phyloP scores from a whole-genome alignment of 2,113 vertebrate species.

The Ameiurus melas region DNA sequence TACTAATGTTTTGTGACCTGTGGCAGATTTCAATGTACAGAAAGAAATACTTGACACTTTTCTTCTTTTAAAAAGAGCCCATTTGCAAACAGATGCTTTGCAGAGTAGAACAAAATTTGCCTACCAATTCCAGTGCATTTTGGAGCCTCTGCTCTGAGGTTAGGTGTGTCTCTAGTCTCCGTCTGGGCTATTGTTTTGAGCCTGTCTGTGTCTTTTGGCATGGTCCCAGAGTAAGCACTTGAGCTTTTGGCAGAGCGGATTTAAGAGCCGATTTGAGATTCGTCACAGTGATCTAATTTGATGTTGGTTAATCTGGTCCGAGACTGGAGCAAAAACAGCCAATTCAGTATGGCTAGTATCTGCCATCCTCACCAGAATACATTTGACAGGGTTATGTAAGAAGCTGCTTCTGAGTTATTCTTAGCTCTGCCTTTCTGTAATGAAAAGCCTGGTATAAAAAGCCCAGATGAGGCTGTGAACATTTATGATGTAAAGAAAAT shows the following conservation, averaged over 20 bases:
- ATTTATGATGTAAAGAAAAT: constrained; percentile 59
- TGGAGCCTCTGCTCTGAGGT: constrained; percentile 19
- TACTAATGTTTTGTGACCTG: constrained; percentile 8
- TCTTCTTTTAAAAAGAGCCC: constrained; percentile 6
- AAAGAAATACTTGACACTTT: constrained; percentile 14
- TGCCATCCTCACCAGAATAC: constrained; percentile 70
- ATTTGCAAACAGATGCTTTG: constrained; percentile 34
- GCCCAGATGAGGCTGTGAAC: constrained; percentile 62
- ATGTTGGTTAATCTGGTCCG: constrained; percentile 23
- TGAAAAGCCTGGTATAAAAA: constrained; percentile 67
- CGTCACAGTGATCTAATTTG: neutral
- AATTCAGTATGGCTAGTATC: constrained; percentile 31
- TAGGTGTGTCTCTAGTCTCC: constrained; percentile 22
- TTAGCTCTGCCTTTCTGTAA: constrained; percentile 72
- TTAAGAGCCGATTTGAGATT: constrained; percentile 23
- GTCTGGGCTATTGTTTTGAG: constrained; percentile 10
- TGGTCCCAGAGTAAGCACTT: neutral
- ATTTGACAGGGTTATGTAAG: constrained; percentile 72
- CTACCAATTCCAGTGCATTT: constrained; percentile 15
- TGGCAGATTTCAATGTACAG: constrained; percentile 5
- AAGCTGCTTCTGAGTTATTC: constrained; percentile 73
- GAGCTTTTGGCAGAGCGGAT: neutral
- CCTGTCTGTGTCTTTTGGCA: constrained; percentile 21
- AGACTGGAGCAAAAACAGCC: constrained; percentile 19
- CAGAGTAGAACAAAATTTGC: constrained; percentile 24